These are phyloP conservation scores for Notodonta ziczac DNA, from an alignment of 2,888 invertebrate species.

Conservation along the genomic window DNA sequence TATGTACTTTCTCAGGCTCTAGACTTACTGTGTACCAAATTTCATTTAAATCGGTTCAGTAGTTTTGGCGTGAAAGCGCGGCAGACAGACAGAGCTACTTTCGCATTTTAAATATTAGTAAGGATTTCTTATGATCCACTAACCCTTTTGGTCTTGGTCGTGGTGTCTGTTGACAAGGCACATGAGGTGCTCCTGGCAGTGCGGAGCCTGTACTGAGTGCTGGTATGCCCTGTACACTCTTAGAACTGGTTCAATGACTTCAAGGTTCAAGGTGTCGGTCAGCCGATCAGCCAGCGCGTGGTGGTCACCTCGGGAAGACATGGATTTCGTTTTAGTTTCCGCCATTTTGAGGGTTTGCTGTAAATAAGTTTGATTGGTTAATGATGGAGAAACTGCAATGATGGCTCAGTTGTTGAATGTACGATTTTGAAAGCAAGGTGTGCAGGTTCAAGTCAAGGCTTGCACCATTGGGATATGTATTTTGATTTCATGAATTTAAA, in stretches of 20 bases:
- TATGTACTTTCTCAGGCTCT: too few relatives aligned
- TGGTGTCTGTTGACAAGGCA: conserved; percentile 90
- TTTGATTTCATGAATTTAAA: too few relatives aligned
- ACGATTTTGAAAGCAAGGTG: too few relatives aligned
- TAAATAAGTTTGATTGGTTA: conserved; percentile 25
- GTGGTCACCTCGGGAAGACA: conserved; percentile 86
- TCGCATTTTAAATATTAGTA: too few relatives aligned
- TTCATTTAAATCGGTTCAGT: too few relatives aligned
- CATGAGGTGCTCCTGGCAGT: conserved; percentile 91
- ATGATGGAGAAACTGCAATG: background rate
- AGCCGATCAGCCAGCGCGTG: conserved; percentile 89
- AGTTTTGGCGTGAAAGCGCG: too few relatives aligned
- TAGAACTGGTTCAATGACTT: conserved; percentile 92
- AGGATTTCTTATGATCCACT: conserved; percentile 11
- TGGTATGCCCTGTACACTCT: conserved; percentile 92
- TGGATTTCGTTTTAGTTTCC: conserved; percentile 86
- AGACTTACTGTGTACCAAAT: too few relatives aligned
- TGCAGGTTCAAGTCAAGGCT: too few relatives aligned
- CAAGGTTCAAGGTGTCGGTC: conserved; percentile 92
- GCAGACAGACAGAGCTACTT: too few relatives aligned
- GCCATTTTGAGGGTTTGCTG: conserved; percentile 90
- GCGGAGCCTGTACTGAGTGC: conserved; percentile 87
- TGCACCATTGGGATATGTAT: too few relatives aligned
- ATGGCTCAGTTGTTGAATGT: too few relatives aligned
- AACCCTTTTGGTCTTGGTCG: conserved; percentile 77